phyloP scores from a whole-genome alignment of 2,113 vertebrate genomes.

The Hippoglossus stenolepis region DNA sequence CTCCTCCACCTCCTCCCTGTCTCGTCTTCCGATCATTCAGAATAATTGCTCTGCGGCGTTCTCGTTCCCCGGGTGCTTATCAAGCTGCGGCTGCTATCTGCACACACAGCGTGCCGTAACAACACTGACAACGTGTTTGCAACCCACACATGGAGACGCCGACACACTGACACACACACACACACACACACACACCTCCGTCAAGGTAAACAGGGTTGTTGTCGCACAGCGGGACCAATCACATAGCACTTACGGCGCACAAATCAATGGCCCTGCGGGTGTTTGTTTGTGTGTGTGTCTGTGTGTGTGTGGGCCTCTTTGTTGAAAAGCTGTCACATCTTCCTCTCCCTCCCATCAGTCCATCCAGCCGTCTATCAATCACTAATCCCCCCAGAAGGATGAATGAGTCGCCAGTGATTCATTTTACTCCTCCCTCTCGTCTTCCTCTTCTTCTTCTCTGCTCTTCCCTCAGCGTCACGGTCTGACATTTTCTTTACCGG shows the following conservation, averaged over 20 bases:
- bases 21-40: slow-evolving; percentile 52
- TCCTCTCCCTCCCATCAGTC: slow-evolving; percentile 9
- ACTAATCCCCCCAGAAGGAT: not conserved
- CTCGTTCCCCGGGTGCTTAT: slow-evolving; percentile 40
- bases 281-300: not conserved
- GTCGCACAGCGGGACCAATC: slow-evolving; percentile 20
- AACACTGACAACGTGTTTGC: not conserved
- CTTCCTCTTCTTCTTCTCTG: no score
- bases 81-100: slow-evolving; percentile 40
- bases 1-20: not conserved
- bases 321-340: not conserved
- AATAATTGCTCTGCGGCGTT: slow-evolving; percentile 57
- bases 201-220: slow-evolving; percentile 7
- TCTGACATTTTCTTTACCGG: no score
- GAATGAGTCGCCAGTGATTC: no score
- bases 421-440: not conserved
- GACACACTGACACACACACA: not conserved
- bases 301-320: not conserved
- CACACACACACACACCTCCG: not conserved
- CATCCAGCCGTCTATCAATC: not conserved
- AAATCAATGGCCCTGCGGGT: slow-evolving; percentile 26
- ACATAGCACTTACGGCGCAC: not conserved
- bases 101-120: slow-evolving; percentile 16
- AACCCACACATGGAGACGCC: not conserved
- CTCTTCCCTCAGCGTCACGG: not conserved